Conservation (phyloP, 2,888 invertebrate species). For the Amphipoea lucens region DNA sequence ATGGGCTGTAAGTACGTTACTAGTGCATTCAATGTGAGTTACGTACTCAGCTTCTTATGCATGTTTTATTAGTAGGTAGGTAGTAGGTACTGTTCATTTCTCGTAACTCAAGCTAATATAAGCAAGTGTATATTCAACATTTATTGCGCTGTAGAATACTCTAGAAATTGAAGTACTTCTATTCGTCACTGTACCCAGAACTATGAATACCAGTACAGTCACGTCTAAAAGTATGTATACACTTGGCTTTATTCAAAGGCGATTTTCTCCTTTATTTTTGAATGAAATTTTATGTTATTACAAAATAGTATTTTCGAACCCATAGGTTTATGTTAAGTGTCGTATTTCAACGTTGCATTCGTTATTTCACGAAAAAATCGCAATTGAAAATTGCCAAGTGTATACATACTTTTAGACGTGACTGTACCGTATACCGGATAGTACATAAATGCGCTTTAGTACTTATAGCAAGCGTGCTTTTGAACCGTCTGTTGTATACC, state of each 20-base stretch:
- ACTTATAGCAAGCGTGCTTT: neutral
- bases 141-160: neutral
- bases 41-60: constrained; percentile 2
- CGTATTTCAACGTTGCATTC: no score
- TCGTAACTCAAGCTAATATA: neutral
- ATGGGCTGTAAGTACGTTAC: constrained; percentile 11
- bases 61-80: constrained; percentile 7
- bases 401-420: no score
- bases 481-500: neutral
- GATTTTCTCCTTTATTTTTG: no score
- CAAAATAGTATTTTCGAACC: no score
- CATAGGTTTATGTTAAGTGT: no score
- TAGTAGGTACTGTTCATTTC: neutral
- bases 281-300: no score
- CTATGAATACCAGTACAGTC: constrained; percentile 1
- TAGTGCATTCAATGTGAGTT: neutral
- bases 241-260: no score
- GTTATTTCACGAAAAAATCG: no score
- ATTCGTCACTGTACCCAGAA: neutral
- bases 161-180: neutral
- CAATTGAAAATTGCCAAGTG: no score
- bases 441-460: neutral
- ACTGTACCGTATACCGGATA: no score
- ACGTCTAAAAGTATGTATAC: no score
- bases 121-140: neutral